Evolutionary conservation across 2,113 vertebrate genomes (phyloP), one percentile per base, ranked within the genome.

Genomic region (Micronisus gabar): DNA sequence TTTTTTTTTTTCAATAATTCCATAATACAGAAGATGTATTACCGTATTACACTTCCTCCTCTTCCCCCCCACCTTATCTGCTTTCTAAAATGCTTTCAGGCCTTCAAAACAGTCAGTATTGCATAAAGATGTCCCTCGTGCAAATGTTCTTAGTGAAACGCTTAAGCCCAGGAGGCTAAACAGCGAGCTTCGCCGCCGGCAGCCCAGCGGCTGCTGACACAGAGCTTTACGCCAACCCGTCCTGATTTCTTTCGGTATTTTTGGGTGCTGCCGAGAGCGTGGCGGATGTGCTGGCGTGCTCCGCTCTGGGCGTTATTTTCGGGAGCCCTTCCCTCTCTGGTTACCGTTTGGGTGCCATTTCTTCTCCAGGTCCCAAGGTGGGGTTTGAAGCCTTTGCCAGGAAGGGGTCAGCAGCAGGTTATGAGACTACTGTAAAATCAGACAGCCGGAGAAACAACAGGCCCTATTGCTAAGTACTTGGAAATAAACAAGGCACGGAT

Each of bases 361-460:
- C 52, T 93, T 22, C 73, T n/a, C 56, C 6, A 45, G 17, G 73
- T 63, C 81, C 62, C 81, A 68, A 68, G 72, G 90, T 80, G 19
- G 52, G 74, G 45, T 75, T 23, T 45, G 83, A 68, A 87, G 73
- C 34, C 81, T 81, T 81, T 81, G 86, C 66, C 74, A 81, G 81
- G 62, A 86, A 85, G 48, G 71, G 92, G 91, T 91, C 88, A 93
- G 86, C 4, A 2, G 81, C n/a, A 50, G 96, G 91, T 89, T 94
- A 84, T 68, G 86, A 66, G 86, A 53, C 93, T 93, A 91, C 95
- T 91, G 91, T 91, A 94, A 95, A 92, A 92, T 65, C 70, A 59
- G 94, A 89, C 81, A 95, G 88, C 34, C 65, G 10, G 89, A 97
- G 93, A 96, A 96, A 96, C 86, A 94, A 70, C 95, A 94, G 94